Evolutionary conservation across 2,797 vertebrate species (phyloP).

Genomic region (Pseudomugil tenellus): DNA sequence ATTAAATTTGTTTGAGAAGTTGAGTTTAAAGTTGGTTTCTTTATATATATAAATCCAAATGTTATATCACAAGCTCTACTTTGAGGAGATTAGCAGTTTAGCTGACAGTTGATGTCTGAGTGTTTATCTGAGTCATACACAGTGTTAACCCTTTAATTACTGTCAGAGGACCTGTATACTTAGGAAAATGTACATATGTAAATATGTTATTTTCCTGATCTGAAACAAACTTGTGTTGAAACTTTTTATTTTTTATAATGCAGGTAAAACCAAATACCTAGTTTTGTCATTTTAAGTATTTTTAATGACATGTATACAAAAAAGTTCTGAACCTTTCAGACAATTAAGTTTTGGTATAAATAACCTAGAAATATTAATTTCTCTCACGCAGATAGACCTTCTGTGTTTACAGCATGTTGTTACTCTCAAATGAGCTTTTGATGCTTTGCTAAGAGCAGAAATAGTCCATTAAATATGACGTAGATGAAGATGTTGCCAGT

Average conservation of each 20-base stretch:
- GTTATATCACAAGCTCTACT: background rate
- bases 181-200: too few species aligned
- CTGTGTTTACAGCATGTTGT: background rate
- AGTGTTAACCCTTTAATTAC: background rate
- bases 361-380: slow-evolving; percentile 46
- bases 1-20: slow-evolving; percentile 18
- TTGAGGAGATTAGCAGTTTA: too few species aligned
- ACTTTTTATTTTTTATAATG: background rate
- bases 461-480: slow-evolving; percentile 5
- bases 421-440: slow-evolving; percentile 26
- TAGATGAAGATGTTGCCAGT: background rate
- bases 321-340: too few species aligned
- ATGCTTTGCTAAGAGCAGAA: background rate
- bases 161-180: background rate
- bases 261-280: background rate
- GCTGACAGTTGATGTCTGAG: too few species aligned
- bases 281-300: background rate
- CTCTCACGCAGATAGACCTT: slow-evolving; percentile 4
- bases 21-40: slow-evolving; percentile 12
- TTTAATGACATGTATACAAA: background rate
- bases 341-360: slow-evolving; percentile 31
- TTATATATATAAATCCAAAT: slow-evolving; percentile 11
- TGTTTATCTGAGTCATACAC: too few species aligned
- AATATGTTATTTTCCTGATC: too few species aligned
- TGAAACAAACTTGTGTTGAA: too few species aligned